Evolutionary conservation across 2,113 vertebrate species (phyloP), one percentile per base, ranked within the genome.

Genomic region (Corythornis madagascariensis): DNA sequence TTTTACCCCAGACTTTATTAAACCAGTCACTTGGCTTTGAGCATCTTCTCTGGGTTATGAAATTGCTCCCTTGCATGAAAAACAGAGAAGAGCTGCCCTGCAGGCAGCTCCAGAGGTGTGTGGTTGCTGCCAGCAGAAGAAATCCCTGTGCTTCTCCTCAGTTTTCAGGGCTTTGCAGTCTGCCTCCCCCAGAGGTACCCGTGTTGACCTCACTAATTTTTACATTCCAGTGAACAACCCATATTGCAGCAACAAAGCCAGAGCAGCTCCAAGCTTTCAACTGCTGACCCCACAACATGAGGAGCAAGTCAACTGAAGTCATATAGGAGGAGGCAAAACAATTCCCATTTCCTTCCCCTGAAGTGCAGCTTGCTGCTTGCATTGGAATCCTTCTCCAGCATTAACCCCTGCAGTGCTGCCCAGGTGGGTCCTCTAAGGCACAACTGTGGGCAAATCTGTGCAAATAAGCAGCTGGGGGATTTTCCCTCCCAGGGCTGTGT

Each of bases 201-300:
- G 2, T n/a, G 7, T 19, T 89, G 57, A 60, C 29, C 40, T 82
- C 74, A 4, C 50, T 31, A 55, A 57, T 73, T 90, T 86, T 75
- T 16, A 45, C 35, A 47, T 89, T 82, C 28, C 24, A 8, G 22
- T 19, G 35, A 79, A 59, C 5, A 17, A 48, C n/a, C 45, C 22
- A 17, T 35, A 19, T 1, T 66, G 70, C 81, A 87, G 31, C 75
- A 63, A 18, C 42, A 89, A 87, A 75, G 70, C 66, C 84, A 86
- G 56, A 90, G 63, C 45, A 79, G 63, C 70, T 82, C 87, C 55
- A 78, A 93, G 50, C 71, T 89, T 92, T 76, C 72, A 59, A 52
- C 56, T 33, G 72, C 11, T 59, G 78, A 83, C 55, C 66, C 50
- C 0, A 2, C 65, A 93, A 94, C 16, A 33, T 20, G 75, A 89